These are phyloP conservation scores for Biston betularia DNA, from an alignment of 2,888 invertebrate genomes.

Conservation along the genomic window DNA sequence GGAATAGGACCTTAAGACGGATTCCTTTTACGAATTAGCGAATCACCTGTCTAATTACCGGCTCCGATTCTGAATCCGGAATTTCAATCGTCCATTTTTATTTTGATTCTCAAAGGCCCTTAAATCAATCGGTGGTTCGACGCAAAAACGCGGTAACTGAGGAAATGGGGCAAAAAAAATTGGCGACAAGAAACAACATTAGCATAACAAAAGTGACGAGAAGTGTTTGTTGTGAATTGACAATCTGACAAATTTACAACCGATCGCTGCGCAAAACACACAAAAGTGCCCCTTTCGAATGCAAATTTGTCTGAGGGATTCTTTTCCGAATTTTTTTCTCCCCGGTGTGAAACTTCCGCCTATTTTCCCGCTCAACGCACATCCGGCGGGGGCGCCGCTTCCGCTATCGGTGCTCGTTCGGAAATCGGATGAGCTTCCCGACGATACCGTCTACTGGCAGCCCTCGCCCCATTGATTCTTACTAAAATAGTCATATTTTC, in stretches of 20 bases:
- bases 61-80: conserved; percentile 65
- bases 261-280: conserved; percentile 75
- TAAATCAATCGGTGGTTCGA: conserved; percentile 46
- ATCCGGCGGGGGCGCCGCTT: conserved; percentile 74
- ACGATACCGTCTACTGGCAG: conserved; percentile 67
- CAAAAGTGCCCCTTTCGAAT: conserved; percentile 82
- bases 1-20: conserved; percentile 68
- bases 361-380: conserved; percentile 84
- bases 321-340: conserved; percentile 74
- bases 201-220: conserved; percentile 82
- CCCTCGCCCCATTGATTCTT: conserved; percentile 68
- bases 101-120: conserved; percentile 33
- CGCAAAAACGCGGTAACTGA: conserved; percentile 42
- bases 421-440: conserved; percentile 74
- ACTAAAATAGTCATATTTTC: conserved; percentile 67
- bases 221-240: conserved; percentile 76
- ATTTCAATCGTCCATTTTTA: conserved; percentile 50
- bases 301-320: conserved; percentile 80
- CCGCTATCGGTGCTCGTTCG: conserved; percentile 74
- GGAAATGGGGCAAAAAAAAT: conserved; percentile 50
- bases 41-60: conserved; percentile 84
- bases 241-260: conserved; percentile 84
- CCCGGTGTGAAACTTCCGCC: conserved; percentile 80
- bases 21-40: conserved; percentile 82
- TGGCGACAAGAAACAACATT: conserved; percentile 66